Evolutionary conservation across 2,888 invertebrate genomes (phyloP), one percentile per base, ranked within the genome.

Genomic region (Acleris literana): DNA sequence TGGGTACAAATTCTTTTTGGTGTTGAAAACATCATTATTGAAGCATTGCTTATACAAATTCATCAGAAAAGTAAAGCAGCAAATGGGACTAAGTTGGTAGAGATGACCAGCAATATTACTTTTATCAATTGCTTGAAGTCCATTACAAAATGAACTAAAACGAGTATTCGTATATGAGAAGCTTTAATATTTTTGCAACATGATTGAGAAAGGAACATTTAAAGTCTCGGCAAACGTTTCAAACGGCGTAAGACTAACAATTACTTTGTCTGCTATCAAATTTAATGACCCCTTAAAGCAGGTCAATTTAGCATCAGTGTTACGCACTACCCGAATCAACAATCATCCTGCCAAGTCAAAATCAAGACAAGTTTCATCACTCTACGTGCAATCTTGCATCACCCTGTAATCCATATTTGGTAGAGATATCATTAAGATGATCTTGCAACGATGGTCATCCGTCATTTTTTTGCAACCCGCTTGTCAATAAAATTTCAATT

Each of bases 261-360:
- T 55, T 55, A 55, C 39, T 39, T 13, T 56, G 44, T 22, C 44
- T 13, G 13, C 39, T 13, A 57, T 57, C 25, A 46, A 46, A 57
- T 9, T 46, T 46, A 57, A 57, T 57, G 46, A 57, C 57, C 25
- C 17, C 25, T 33, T 9, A 33, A 33, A 33, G 33, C 44, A 44
- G 56, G 57, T 25, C 43, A 56, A 18, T 56, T 44, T 43, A 16
- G 20, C 25, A 46, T 46, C 17, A 55, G 6, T 20, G 55, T 55
- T 55, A 22, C 55, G 39, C 55, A 22, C 55, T 57, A 25, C 44
- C 57, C 57, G 25, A 55, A 55, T 55, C 56, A 57, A 57, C 57
- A 57, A 57, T 57, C 46, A 57, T 57, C 57, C 57, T 17, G 57
- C 57, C 57, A 57, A 57, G 46, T 55, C 55, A 55, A 55, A 55